Evolutionary conservation across 2,113 vertebrate genomes (phyloP).

Genomic region (Zosterops borbonicus): DNA sequence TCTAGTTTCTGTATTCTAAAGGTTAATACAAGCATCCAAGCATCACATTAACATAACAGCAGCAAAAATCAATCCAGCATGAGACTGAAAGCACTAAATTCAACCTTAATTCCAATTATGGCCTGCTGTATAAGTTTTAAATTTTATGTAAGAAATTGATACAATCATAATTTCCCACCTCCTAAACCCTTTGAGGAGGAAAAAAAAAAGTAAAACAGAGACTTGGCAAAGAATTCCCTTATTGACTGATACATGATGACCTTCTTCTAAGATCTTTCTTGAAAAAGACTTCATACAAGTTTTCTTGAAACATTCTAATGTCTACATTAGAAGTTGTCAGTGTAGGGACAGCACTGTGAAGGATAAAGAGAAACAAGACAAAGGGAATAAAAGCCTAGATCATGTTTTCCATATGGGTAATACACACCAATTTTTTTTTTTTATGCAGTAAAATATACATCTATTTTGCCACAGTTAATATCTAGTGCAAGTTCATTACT

Average conservation of each 20-base stretch:
- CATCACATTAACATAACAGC: background rate
- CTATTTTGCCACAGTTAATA: background rate
- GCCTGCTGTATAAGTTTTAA: background rate
- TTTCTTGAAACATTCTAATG: background rate
- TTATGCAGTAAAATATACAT: background rate
- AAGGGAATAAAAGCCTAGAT: background rate
- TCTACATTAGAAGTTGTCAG: background rate
- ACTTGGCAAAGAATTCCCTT: background rate
- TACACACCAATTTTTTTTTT: background rate
- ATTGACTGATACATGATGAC: background rate
- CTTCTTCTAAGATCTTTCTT: background rate
- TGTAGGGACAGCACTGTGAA: background rate
- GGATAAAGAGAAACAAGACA: background rate
- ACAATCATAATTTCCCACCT: background rate
- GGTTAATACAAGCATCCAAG: background rate
- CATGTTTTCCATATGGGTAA: background rate
- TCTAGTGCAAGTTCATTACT: background rate
- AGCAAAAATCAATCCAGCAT: background rate
- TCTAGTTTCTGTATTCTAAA: background rate
- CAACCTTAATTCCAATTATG: background rate
- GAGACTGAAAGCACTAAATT: background rate
- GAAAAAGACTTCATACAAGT: background rate
- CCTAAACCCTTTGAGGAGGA: background rate
- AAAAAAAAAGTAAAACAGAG: background rate
- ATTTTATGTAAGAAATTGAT: background rate